These are phyloP conservation scores for Mythimna vitellina DNA, from an alignment of 2,888 invertebrate genomes.

Conservation along the genomic window DNA sequence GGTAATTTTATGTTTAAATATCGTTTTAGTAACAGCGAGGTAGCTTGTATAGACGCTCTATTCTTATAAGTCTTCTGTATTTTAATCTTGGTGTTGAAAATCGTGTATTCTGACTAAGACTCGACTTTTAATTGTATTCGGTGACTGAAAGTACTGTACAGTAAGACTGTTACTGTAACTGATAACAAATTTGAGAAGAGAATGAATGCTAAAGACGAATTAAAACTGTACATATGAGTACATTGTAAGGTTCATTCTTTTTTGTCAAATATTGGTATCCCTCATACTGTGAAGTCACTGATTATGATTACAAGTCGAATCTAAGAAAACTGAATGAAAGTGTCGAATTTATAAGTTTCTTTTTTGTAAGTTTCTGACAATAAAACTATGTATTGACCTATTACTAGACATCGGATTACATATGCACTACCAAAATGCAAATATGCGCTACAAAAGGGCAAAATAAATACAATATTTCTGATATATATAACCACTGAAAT, in stretches of 20 bases:
- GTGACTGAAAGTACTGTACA: background rate
- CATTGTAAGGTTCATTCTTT: background rate
- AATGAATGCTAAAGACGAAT: background rate
- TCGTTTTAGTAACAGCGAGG: constrained; percentile 16
- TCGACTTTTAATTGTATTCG: background rate
- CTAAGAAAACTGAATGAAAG: background rate
- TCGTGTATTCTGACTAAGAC: background rate
- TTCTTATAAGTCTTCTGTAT: constrained; percentile 11
- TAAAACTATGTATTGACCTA: background rate
- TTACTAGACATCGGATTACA: no score
- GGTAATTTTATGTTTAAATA: constrained; percentile 16
- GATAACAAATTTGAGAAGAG: background rate
- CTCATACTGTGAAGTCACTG: background rate
- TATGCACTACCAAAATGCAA: no score
- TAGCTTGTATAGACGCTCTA: background rate
- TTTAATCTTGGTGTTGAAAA: background rate
- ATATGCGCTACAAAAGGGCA: no score
- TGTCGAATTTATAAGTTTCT: constrained; percentile 3
- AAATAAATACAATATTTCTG: no score
- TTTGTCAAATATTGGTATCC: background rate
- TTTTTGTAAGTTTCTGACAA: background rate
- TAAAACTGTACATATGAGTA: background rate
- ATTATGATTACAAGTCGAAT: background rate
- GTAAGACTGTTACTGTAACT: background rate
- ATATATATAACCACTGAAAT: no score